Evolutionary conservation across 2,113 vertebrate genomes (phyloP).

Genomic region (Oostethus manadensis): DNA sequence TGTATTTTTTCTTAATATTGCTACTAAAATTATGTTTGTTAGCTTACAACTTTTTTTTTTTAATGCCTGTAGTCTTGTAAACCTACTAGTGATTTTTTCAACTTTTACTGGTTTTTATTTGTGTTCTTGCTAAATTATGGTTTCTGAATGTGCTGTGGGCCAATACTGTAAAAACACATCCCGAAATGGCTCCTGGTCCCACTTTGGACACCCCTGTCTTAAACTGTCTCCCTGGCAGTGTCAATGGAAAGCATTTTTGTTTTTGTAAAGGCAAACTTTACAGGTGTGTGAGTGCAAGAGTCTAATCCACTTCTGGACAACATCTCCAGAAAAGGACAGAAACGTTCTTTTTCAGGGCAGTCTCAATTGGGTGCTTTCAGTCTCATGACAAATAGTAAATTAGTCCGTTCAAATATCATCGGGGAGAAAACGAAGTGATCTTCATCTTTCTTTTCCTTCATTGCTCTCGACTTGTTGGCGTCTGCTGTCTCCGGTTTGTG

Average conservation of each 20-base stretch:
- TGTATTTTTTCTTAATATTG: no score
- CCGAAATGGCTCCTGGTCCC: no score
- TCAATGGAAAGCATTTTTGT: background rate
- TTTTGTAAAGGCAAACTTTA: background rate
- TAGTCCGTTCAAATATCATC: conserved; percentile 24
- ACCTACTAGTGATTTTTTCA: no score
- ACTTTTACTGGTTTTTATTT: no score
- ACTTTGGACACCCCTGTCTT: no score
- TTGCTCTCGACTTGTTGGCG: conserved; percentile 18
- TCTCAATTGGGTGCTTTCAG: background rate
- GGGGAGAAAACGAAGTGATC: conserved; percentile 14
- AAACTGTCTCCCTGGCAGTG: background rate
- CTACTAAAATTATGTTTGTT: no score
- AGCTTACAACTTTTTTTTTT: no score
- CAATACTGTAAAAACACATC: no score
- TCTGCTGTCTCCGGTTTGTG: conserved; percentile 26
- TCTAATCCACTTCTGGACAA: background rate
- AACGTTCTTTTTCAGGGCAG: background rate
- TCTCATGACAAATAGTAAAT: conserved; percentile 9
- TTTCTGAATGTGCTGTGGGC: no score
- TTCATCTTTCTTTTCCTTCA: conserved; percentile 2
- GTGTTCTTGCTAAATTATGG: no score
- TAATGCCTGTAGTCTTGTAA: no score
- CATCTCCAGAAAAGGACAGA: background rate
- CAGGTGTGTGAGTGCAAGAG: background rate